Evolutionary conservation across 1,140 invertebrate species (phyloP), one percentile per base, ranked within the genome.

Genomic region (Orchesella cincta): DNA sequence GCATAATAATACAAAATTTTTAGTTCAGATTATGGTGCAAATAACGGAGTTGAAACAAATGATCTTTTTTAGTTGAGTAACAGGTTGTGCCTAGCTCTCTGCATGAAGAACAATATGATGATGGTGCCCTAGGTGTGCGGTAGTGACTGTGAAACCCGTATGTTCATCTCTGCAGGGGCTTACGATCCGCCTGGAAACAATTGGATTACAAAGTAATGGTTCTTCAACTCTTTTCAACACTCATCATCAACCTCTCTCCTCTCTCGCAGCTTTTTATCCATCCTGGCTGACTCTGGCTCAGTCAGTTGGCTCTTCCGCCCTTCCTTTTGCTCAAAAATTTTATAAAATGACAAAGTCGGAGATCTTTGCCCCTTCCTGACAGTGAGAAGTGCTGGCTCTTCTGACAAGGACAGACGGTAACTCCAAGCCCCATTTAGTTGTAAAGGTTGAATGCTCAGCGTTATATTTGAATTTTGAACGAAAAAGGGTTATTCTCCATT

Each of bases 221-320:
- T 76, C 78, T 71, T 79, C 78, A 79, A 72, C 71, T 67, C 74
- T 79, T 79, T 76, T 79, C 78, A 79, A 76, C 78, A 79, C 78
- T 78, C 74, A 52, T 64, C 71, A 20, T 46, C 71, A 14, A 36
- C 34, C 2, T 39, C 2, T 20, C 35, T 67, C 33, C n/a, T 67
- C 29, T 67, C 62, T 67, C 29, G 29, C 62, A 18, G 12, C 26
- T 23, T 26, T 5, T 57, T 46, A 20, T 46, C 39, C 8, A 12
- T 46, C 39, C 14, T 57, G 8, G 3, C 54, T 57, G 12, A 5
- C 62, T 67, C 62, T 23, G 8, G 62, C 62, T 29, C n/a, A n/a
- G n/a, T n/a, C n/a, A n/a, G 26, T 67, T 67, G 28, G 52, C 26
- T 33, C 62, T 67, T 67, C 62, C 62, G 62, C 62, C 62, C 62